Evolutionary conservation across 2,888 invertebrate genomes (phyloP).

Genomic region (Orthosia incerta): DNA sequence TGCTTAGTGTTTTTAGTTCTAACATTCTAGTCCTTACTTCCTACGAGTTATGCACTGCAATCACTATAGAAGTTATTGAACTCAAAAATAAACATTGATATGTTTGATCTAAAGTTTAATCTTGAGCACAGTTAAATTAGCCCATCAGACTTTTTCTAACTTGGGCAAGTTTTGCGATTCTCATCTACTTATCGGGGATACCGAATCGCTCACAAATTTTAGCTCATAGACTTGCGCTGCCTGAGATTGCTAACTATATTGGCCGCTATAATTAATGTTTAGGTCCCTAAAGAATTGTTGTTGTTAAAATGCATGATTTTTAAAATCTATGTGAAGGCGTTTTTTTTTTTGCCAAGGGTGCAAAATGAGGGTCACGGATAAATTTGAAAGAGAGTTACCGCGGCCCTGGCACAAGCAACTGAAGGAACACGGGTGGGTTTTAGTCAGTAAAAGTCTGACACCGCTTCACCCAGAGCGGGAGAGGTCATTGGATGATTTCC

Average conservation of each 20-base stretch:
- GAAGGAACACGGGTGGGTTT: too few species aligned
- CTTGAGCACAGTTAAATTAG: neutral
- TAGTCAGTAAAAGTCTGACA: too few species aligned
- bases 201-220: neutral
- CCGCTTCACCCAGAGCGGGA: too few species aligned
- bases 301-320: neutral
- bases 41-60: neutral
- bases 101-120: slow-evolving; percentile 14
- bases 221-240: neutral
- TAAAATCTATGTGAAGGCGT: too few species aligned
- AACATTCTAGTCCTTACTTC: neutral
- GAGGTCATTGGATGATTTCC: too few species aligned
- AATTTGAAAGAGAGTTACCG: too few species aligned
- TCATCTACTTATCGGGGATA: neutral
- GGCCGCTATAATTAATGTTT: too few species aligned
- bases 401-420: too few species aligned
- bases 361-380: too few species aligned
- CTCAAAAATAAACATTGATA: slow-evolving; percentile 16
- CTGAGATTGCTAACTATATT: too few species aligned
- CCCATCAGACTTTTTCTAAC: neutral
- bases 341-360: neutral
- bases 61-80: slow-evolving; percentile 5
- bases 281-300: neutral
- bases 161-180: neutral
- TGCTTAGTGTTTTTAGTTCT: slow-evolving; percentile 7